These are phyloP conservation scores for Cremastobaeus sp. DNA, from an alignment of 2,888 invertebrate genomes.

Conservation along the genomic window DNA sequence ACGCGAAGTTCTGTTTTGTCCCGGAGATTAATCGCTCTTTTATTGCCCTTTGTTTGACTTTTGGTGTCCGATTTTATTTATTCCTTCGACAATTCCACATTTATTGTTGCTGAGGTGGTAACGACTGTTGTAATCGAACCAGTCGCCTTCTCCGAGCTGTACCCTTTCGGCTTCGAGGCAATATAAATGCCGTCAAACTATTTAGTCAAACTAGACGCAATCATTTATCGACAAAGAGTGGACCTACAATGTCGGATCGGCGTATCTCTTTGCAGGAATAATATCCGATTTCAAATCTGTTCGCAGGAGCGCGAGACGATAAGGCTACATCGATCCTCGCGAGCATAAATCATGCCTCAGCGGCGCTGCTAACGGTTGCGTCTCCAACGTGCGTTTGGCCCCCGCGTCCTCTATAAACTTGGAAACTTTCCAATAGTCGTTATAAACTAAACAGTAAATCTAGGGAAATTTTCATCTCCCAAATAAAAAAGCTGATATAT, in stretches of 20 bases:
- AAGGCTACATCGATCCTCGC: conserved; percentile 46
- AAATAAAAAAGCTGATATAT: no score
- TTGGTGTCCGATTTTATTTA: conserved; percentile 2
- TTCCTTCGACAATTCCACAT: no score
- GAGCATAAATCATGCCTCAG: conserved; percentile 49
- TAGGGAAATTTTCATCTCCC: no score
- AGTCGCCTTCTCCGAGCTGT: not conserved
- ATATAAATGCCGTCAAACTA: conserved; percentile 31
- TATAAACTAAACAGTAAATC: no score
- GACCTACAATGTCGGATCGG: conserved; percentile 41
- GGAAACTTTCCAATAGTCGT: no score
- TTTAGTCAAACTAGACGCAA: conserved; percentile 14
- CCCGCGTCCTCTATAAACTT: conserved; percentile 2
- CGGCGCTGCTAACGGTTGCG: conserved; percentile 53
- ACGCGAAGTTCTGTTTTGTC: conserved; percentile 12
- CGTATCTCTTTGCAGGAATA: conserved; percentile 45
- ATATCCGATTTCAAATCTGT: conserved; percentile 61
- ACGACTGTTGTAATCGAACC: no score
- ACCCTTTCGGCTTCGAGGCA: conserved; percentile 31
- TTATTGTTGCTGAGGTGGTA: no score
- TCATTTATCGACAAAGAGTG: conserved; percentile 38
- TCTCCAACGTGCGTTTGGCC: conserved; percentile 51
- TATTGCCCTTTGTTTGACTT: not conserved
- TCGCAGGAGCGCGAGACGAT: conserved; percentile 55
- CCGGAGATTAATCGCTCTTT: conserved; percentile 7